Conservation (phyloP, 2,113 vertebrate species). For the Poecile atricapillus region DNA sequence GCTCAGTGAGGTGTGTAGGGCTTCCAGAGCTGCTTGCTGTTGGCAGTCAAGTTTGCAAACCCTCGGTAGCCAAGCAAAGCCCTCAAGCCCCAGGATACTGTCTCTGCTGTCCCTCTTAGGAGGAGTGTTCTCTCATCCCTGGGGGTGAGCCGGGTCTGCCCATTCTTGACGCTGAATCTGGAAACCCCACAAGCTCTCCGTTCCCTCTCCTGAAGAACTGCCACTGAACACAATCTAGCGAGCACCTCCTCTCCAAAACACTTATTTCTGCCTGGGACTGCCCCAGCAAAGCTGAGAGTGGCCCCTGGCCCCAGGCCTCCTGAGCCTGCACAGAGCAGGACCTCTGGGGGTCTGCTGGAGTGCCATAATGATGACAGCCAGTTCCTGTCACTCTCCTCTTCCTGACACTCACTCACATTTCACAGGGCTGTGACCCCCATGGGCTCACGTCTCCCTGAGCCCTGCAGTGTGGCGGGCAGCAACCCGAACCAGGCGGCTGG, state of each 20-base stretch:
- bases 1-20: not conserved
- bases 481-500: constrained; percentile 21
- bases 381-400: not conserved
- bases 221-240: not conserved
- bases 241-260: not conserved
- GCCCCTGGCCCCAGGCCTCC: too few relatives aligned
- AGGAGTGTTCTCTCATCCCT: not conserved
- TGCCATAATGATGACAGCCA: rapidly evolving
- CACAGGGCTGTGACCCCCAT: not conserved
- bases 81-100: not conserved
- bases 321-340: not conserved
- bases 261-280: not conserved
- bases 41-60: not conserved
- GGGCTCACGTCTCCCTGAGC: not conserved
- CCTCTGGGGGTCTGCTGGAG: not conserved
- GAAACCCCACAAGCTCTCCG: not conserved
- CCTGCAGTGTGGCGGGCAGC: not conserved
- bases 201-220: not conserved
- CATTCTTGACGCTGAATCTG: not conserved
- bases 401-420: not conserved
- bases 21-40: not conserved
- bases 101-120: not conserved
- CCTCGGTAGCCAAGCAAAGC: not conserved
- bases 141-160: not conserved
- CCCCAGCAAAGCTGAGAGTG: not conserved